Evolutionary conservation across 1,140 invertebrate genomes (phyloP).

Genomic region (Diorhabda sublineata): DNA sequence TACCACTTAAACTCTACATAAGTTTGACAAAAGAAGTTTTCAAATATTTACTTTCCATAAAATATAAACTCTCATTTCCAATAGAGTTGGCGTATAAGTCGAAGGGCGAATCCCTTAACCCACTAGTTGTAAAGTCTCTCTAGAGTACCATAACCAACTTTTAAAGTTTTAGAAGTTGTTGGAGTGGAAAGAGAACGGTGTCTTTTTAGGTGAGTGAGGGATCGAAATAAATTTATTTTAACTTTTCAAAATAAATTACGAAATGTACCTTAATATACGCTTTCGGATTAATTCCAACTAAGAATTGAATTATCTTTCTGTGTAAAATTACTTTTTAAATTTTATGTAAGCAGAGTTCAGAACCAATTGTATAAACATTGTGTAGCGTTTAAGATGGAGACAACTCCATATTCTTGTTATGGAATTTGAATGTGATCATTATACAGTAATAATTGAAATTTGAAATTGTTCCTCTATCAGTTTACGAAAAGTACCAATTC

Average conservation of each 20-base stretch:
- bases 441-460: no score
- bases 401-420: no score
- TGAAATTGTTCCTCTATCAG: no score
- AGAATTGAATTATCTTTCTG: no score
- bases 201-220: conserved; percentile 17
- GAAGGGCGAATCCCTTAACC: conserved; percentile 15
- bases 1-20: not conserved
- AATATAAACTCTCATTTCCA: not conserved
- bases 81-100: conserved; percentile 6
- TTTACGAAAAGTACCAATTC: no score
- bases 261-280: not conserved
- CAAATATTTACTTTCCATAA: not conserved
- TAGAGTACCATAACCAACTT: conserved; percentile 21
- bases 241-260: conserved; percentile 19
- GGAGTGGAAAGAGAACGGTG: conserved; percentile 21
- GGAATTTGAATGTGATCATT: no score
- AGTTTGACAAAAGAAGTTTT: not conserved
- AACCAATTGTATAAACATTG: no score
- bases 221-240: conserved; percentile 16
- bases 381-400: no score
- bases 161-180: conserved; percentile 19
- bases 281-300: no score
- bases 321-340: no score
- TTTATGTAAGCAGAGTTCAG: no score
- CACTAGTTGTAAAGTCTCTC: conserved; percentile 20